Base-by-base conservation (phyloP, 2,797 vertebrate species). In the Cottoperca gobio region DNA sequence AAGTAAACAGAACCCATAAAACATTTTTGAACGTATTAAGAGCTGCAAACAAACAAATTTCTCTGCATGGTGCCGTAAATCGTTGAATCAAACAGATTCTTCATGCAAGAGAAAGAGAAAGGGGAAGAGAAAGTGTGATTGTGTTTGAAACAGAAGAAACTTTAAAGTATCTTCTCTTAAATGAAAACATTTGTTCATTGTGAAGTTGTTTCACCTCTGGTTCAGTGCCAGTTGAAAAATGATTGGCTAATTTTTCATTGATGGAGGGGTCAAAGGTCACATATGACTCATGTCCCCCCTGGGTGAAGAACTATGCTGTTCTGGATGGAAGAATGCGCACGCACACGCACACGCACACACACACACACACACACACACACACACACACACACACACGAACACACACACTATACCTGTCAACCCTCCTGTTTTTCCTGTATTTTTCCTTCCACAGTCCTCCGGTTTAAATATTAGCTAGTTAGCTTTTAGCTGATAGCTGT, bases 271-370 rank as follows among this genome's bases (percentile, higher is more conserved):
- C 76, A 86, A 61, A 78, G 89, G 77, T 88, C 75, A 78, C 3
- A 3, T 21, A 79, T 90, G 85, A 88, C 78, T 88, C 68, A 84
- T 7, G 42, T 54, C 35, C 86, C 86, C 62, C 53, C 11, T 8
- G 64, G 54, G 85, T 61, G 62, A 79, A 79, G 26, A 89, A 72
- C 50, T 86, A 86, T 90, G 84, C 52, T 42, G 49, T 16, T 82
- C 31, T 76, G 62, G 54, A 50, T 33, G n/a, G 28, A 61, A 28
- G 12, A 13, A 10, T 46, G 43, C 10, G 0, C 54, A 40, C 43
- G 68, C 24, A 19, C 45, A 19, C 35, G 68, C 48, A 66, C 26
- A 58, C 23, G 12, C 63, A 63, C 19, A 46, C 61, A 55, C 31
- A 39, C n/a, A n/a, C 46, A 35, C 16, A 19, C 55, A 66, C 13